Percentiles rank a stretch among this genome's conserved stretches.
Evolutionary conservation across 2,797 vertebrate species (phyloP).

Genomic region (Schizopygopsis pylzovi): DNA sequence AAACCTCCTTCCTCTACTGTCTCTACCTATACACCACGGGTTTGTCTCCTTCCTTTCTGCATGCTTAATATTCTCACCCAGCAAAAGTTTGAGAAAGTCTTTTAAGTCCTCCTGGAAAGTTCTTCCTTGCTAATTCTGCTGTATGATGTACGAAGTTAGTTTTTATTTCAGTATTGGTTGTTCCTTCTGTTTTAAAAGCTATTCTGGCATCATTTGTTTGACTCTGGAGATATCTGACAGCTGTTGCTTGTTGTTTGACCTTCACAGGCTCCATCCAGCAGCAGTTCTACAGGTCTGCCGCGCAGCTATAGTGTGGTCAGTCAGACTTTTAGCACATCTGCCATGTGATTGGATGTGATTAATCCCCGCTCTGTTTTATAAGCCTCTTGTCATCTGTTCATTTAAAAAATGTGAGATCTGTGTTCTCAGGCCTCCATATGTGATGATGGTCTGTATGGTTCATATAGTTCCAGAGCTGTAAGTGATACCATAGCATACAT

Average conservation of each 20-base stretch:
- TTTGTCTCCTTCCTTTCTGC: conserved; percentile 64
- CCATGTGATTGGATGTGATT: not conserved
- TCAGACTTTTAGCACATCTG: conserved; percentile 60
- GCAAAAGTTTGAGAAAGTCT: not conserved
- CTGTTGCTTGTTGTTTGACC: conserved; percentile 29
- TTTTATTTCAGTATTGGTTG: not conserved
- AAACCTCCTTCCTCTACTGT: conserved; percentile 76
- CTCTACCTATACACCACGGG: conserved; percentile 79
- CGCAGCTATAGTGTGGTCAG: conserved; percentile 91
- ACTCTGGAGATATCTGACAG: not conserved
- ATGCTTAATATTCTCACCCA: conserved; percentile 1
- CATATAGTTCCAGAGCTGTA: conserved; percentile 86
- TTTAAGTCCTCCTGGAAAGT: not conserved
- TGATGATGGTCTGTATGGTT: conserved; percentile 82
- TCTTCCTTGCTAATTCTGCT: not conserved
- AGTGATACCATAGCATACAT: conserved; percentile 71
- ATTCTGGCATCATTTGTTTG: not conserved
- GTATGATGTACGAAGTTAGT: not conserved
- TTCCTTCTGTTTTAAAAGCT: not conserved
- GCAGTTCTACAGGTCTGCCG: conserved; percentile 78
- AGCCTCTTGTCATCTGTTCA: not conserved
- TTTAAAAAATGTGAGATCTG: conserved; percentile 64
- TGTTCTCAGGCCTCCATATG: conserved; percentile 83
- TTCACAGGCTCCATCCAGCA: conserved; percentile 75
- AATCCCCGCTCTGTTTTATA: not conserved